phyloP scores from a whole-genome alignment of 2,888 invertebrate genomes.

The Cosmopolites sordidus region DNA sequence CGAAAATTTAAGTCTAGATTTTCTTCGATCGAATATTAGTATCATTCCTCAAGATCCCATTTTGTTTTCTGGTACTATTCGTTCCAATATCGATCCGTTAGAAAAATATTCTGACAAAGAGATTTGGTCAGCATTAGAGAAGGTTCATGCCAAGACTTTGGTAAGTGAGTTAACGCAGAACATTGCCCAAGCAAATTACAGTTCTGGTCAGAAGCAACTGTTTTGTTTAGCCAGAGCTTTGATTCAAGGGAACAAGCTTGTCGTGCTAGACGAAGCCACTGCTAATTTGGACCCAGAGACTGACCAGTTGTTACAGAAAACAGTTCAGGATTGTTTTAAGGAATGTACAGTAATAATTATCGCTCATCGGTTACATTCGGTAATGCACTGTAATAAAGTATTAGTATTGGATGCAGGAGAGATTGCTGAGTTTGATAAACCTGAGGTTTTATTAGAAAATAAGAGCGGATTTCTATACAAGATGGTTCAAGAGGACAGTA shows the following conservation, averaged over 20 bases:
- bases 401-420: slow-evolving; percentile 75
- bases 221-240: slow-evolving; percentile 64
- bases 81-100: slow-evolving; percentile 88
- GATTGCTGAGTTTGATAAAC: slow-evolving; percentile 73
- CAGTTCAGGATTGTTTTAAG: slow-evolving; percentile 68
- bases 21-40: slow-evolving; percentile 52
- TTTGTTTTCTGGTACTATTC: slow-evolving; percentile 76
- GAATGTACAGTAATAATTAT: slow-evolving; percentile 78
- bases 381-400: slow-evolving; percentile 78
- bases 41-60: slow-evolving; percentile 60
- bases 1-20: not conserved
- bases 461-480: slow-evolving; percentile 53
- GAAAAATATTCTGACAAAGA: slow-evolving; percentile 65
- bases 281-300: slow-evolving; percentile 78
- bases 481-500: slow-evolving; percentile 73
- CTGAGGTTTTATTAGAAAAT: slow-evolving; percentile 58
- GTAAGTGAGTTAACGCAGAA: slow-evolving; percentile 41
- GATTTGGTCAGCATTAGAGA: slow-evolving; percentile 78
- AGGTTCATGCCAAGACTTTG: slow-evolving; percentile 69
- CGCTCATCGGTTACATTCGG: slow-evolving; percentile 77
- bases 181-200: slow-evolving; percentile 43
- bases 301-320: slow-evolving; percentile 73
- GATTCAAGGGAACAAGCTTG: slow-evolving; percentile 44
- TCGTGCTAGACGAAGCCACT: slow-evolving; percentile 66
- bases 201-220: slow-evolving; percentile 58